Percentiles rank a stretch among this genome's conserved stretches.
phyloP scores from a whole-genome alignment of 1,140 invertebrate species.

The Reticulitermes speratus region DNA sequence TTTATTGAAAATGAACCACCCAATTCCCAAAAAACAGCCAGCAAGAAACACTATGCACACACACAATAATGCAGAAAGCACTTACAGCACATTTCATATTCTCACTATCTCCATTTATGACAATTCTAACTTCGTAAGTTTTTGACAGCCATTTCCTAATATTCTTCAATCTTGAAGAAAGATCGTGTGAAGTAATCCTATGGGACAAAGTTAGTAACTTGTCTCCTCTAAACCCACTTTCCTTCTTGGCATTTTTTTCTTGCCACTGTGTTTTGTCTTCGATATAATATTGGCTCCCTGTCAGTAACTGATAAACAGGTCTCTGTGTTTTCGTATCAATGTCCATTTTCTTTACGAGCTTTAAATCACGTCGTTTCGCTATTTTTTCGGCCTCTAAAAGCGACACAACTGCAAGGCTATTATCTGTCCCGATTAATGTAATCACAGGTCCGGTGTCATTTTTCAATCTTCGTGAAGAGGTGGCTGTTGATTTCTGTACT shows the following conservation, averaged over 20 bases:
- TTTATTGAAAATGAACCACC: too few relatives aligned
- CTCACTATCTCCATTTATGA: conserved; percentile 53
- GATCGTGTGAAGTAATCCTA: conserved; percentile 63
- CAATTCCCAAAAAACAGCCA: too few relatives aligned
- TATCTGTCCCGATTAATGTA: conserved; percentile 37
- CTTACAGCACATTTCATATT: conserved; percentile 51
- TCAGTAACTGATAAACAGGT: conserved; percentile 60
- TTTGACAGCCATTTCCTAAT: conserved; percentile 62
- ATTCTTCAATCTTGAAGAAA: conserved; percentile 59
- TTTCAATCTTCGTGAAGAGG: neutral
- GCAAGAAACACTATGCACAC: too few relatives aligned
- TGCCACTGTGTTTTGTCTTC: conserved; percentile 45
- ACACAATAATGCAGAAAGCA: conserved; percentile 34
- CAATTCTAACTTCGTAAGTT: conserved; percentile 57
- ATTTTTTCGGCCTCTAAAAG: conserved; percentile 60
- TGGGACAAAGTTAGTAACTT: conserved; percentile 60
- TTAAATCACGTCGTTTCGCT: conserved; percentile 59
- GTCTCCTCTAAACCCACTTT: conserved; percentile 49
- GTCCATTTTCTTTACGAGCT: conserved; percentile 63
- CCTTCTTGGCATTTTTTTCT: conserved; percentile 38
- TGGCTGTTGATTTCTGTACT: too few relatives aligned
- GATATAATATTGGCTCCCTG: conserved; percentile 42
- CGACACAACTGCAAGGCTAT: conserved; percentile 40
- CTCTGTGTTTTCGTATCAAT: conserved; percentile 60
- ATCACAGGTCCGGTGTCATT: conserved; percentile 26